Percentiles rank a stretch among this genome's conserved stretches.
Evolutionary conservation across 2,888 invertebrate species (phyloP).

Genomic region (Hypolimnas misippus): DNA sequence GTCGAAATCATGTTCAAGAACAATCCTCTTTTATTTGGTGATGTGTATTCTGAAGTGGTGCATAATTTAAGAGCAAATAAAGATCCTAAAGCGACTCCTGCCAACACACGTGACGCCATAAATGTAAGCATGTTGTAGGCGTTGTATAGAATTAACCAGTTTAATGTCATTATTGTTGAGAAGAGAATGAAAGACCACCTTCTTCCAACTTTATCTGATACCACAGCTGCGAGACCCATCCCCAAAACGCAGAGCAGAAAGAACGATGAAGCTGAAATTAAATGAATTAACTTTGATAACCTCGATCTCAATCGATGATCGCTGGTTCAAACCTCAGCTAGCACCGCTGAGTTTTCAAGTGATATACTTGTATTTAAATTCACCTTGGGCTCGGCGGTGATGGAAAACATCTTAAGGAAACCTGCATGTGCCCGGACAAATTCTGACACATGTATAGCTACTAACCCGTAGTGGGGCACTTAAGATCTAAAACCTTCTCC

Average conservation of each 20-base stretch:
- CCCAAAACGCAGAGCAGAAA: not conserved
- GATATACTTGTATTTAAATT: too few relatives aligned
- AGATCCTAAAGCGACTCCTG: not conserved
- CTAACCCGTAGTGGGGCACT: too few relatives aligned
- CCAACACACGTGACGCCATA: not conserved
- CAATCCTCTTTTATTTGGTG: slow-evolving; percentile 35
- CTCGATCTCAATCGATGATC: too few relatives aligned
- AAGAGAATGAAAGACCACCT: not conserved
- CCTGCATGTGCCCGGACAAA: too few relatives aligned
- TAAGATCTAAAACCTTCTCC: too few relatives aligned
- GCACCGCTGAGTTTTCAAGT: too few relatives aligned
- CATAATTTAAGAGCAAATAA: not conserved
- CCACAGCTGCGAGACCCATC: not conserved
- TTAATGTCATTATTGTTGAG: not conserved
- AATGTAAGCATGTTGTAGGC: not conserved
- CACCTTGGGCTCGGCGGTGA: too few relatives aligned
- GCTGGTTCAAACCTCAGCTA: too few relatives aligned
- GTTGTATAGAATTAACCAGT: not conserved
- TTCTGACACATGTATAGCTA: too few relatives aligned
- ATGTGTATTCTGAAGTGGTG: slow-evolving; percentile 30
- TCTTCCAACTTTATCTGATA: slow-evolving; percentile 3
- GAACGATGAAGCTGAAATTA: slow-evolving; percentile 5
- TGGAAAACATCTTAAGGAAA: too few relatives aligned
- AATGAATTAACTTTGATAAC: not conserved
- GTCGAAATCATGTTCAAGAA: slow-evolving; percentile 39